phyloP scores from a whole-genome alignment of 2,888 invertebrate genomes.

The Euzetes globulus region DNA sequence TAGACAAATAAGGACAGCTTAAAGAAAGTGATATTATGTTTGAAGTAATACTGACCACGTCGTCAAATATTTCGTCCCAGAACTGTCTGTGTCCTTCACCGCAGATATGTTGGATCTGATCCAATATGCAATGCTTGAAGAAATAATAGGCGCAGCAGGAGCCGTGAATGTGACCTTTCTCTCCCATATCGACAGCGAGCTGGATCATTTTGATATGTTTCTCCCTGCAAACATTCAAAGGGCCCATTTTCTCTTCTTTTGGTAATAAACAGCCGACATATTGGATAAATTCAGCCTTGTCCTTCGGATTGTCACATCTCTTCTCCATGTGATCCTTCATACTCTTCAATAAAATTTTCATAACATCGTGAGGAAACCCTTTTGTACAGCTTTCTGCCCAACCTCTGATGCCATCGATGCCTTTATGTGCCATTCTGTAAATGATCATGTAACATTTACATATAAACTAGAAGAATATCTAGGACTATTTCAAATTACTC shows the following conservation, averaged over 20 bases:
- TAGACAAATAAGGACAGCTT: no score
- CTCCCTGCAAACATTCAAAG: not conserved
- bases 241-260: not conserved
- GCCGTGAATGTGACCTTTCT: not conserved
- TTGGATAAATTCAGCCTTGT: not conserved
- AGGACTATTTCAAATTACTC: not conserved
- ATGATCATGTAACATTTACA: no score
- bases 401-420: not conserved
- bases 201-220: not conserved
- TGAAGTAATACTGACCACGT: not conserved
- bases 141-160: not conserved
- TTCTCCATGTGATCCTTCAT: not conserved
- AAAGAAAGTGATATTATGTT: no score
- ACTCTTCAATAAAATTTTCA: not conserved
- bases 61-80: not conserved
- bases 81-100: not conserved
- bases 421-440: not conserved
- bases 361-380: not conserved
- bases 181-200: not conserved
- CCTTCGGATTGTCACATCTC: not conserved
- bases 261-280: not conserved
- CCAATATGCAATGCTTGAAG: not conserved
- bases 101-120: not conserved
- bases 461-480: not conserved
- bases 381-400: not conserved